Base-by-base conservation (phyloP, 2,113 vertebrate genomes). In the Anhinga anhinga region DNA sequence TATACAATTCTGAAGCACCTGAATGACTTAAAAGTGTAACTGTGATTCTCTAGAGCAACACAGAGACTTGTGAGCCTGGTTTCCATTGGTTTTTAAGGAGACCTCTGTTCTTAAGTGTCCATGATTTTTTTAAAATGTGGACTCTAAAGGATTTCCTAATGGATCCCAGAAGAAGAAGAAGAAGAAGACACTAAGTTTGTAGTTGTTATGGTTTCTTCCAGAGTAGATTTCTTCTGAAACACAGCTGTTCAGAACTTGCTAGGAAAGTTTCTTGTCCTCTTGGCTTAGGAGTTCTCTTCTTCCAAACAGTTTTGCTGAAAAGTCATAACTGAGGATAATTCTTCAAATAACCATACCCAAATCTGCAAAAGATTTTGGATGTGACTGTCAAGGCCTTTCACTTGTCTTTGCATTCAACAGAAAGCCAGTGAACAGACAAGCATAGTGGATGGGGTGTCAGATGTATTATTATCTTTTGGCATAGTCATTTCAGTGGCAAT, bases 261-360 rank as follows among this genome's bases (percentile, higher is more conserved):
- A 67, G 52, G 55, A 50, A 73, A 38, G 26, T 81, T 86, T 83
- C 71, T 80, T 87, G 17, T 72, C 27, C 5, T 82, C 49, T 85
- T 95, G 36, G n/a, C 63, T 76, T 69, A 72, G 53, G 38, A 73
- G 42, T 85, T 87, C 3, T 67, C 22, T 72, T 88, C 69, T 90
- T 93, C 78, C 47, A 79, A 93, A 82, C 58, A 56, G 34, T 90
- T 96, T 89, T 50, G 18, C 52, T 95, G 79, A 91, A 52, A 95
- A 63, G 23, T 52, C 13, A 0, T 86, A 88, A 69, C 52, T 93
- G 2, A 4, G 52, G 72, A 55, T 76, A 76, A 79, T 86, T 76
- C 47, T 87, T 90, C 73, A 71, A 82, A 67, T 79, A 71, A 65
- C n/a, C 26, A 8, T 91, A 59, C 32, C 6, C 22, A 78, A 85